A percentile compares a stretch with the other conserved stretches of the same genome.
Evolutionary conservation across 2,888 invertebrate genomes (phyloP).

Genomic region (Caenorhabditis doughertyi): DNA sequence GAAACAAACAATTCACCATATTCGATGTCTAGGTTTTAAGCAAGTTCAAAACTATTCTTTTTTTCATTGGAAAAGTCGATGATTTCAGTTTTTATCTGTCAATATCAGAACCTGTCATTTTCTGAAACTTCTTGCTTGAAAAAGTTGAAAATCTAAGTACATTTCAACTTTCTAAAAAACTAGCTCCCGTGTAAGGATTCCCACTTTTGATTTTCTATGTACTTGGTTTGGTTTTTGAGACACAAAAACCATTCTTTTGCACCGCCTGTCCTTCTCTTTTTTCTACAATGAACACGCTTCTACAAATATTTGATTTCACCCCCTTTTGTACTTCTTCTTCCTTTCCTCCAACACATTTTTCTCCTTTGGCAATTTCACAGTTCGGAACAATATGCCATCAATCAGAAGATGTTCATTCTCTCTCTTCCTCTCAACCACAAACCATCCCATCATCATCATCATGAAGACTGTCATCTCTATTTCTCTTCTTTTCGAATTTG

Average conservation of each 20-base stretch:
- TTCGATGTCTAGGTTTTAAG: too few species aligned
- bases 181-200: background rate
- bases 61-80: too few species aligned
- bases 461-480: slow-evolving; percentile 8
- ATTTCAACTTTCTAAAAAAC: too few species aligned
- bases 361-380: slow-evolving; percentile 21
- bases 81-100: too few species aligned
- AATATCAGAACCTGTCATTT: too few species aligned
- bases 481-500: background rate
- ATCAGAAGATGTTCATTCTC: slow-evolving; percentile 53
- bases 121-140: too few species aligned
- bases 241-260: background rate
- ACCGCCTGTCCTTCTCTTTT: background rate
- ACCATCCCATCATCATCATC: slow-evolving; percentile 28
- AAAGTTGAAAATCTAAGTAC: too few species aligned
- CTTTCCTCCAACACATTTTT: background rate
- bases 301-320: slow-evolving; percentile 47
- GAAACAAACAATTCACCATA: too few species aligned
- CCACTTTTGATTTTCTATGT: background rate
- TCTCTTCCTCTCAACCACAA: slow-evolving; percentile 3
- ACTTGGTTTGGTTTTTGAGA: slow-evolving; percentile 40
- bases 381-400: slow-evolving; percentile 51
- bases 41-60: too few species aligned
- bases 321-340: slow-evolving; percentile 12
- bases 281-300: slow-evolving; percentile 16